phyloP scores from a whole-genome alignment of 2,888 invertebrate species.

The Mactromeris polynyma region DNA sequence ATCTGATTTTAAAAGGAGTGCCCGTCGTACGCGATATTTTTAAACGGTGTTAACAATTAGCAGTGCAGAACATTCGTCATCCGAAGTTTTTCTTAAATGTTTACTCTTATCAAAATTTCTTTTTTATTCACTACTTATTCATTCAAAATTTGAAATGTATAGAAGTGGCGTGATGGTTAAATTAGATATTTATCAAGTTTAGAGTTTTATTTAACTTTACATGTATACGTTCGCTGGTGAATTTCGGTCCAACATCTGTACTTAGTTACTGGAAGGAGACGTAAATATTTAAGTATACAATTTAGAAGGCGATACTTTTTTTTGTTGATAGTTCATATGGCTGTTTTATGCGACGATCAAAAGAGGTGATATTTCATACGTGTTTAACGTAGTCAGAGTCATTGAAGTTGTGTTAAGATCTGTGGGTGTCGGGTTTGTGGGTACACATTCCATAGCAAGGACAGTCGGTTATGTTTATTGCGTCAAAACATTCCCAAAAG shows the following conservation, averaged over 20 bases:
- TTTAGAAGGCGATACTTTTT: not conserved
- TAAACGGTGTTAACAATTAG: not conserved
- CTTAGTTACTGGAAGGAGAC: not conserved
- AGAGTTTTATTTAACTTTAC: not conserved
- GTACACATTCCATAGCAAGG: not conserved
- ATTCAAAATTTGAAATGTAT: conserved; percentile 3
- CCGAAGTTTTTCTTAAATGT: too few relatives aligned
- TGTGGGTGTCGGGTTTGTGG: not conserved
- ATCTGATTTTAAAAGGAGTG: conserved; percentile 1
- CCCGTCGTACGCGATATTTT: not conserved
- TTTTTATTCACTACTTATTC: not conserved
- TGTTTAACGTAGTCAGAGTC: not conserved
- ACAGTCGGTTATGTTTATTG: not conserved
- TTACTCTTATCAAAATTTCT: too few relatives aligned
- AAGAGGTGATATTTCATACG: not conserved
- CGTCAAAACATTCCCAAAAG: not conserved
- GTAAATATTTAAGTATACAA: not conserved
- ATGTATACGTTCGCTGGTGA: not conserved
- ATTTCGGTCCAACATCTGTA: not conserved
- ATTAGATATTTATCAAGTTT: not conserved
- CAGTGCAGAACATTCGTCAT: not conserved
- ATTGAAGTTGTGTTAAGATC: not conserved
- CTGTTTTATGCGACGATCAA: conserved; percentile 22
- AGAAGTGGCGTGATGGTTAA: not conserved
- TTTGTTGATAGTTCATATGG: conserved; percentile 13